Conservation (phyloP, 2,888 invertebrate genomes). For the Macrosiphum euphorbiae region DNA sequence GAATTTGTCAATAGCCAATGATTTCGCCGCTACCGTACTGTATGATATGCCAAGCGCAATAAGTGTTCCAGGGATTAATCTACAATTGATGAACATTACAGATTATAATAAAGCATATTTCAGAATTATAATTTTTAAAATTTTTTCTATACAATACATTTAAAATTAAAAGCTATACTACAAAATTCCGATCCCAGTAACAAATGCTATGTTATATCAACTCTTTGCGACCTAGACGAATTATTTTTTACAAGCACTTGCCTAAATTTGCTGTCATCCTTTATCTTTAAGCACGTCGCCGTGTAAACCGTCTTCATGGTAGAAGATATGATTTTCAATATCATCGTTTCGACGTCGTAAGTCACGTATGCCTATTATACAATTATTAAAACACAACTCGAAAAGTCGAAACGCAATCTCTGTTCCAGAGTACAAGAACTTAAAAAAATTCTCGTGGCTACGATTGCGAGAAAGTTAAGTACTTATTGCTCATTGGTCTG, state of each 20-base stretch:
- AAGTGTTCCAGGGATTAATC: constrained; percentile 57
- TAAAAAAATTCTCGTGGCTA: background rate
- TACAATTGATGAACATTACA: background rate
- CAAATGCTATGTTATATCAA: background rate
- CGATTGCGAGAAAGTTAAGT: background rate
- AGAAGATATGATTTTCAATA: constrained; percentile 55
- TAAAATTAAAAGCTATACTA: background rate
- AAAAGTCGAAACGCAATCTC: background rate
- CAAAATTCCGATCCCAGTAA: background rate
- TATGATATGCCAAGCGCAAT: constrained; percentile 60
- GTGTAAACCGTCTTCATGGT: constrained; percentile 43
- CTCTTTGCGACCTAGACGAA: background rate
- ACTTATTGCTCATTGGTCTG: background rate
- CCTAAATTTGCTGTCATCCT: constrained; percentile 37
- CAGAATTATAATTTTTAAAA: background rate
- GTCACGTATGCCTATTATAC: background rate
- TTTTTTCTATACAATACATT: background rate
- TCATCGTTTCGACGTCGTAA: background rate
- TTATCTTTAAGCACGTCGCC: constrained; percentile 29
- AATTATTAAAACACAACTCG: background rate
- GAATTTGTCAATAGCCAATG: constrained; percentile 72
- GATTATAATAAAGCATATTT: background rate
- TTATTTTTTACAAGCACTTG: background rate
- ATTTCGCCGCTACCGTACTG: constrained; percentile 54
- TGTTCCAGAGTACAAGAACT: background rate